phyloP scores from a whole-genome alignment of 2,888 invertebrate genomes.

The Melanargia galathea region DNA sequence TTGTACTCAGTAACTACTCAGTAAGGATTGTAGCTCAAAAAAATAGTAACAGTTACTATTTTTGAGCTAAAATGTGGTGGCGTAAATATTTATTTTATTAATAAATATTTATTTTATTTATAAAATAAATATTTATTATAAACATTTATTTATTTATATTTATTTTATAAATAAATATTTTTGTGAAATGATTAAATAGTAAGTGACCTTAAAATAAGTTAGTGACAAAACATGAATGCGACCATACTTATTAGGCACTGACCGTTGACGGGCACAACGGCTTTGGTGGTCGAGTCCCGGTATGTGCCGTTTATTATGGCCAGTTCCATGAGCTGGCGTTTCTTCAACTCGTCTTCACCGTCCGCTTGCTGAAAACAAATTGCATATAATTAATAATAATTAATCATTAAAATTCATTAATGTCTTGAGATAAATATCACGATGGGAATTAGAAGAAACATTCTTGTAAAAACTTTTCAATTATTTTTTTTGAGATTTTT shows the following conservation, averaged over 20 bases:
- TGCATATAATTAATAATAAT: not conserved
- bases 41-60: too few relatives aligned
- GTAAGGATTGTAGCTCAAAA: too few relatives aligned
- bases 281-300: slow-evolving; percentile 96
- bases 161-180: not conserved
- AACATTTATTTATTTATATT: too few relatives aligned
- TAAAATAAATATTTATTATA: not conserved
- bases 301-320: slow-evolving; percentile 99
- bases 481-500: too few relatives aligned
- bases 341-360: slow-evolving; percentile 99
- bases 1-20: too few relatives aligned
- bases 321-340: slow-evolving; percentile 99
- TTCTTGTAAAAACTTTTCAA: too few relatives aligned
- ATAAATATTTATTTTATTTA: not conserved
- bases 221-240: slow-evolving; percentile 79
- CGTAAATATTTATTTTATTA: not conserved
- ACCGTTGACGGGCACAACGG: slow-evolving; percentile 91
- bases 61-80: too few relatives aligned
- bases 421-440: too few relatives aligned
- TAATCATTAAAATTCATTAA: too few relatives aligned
- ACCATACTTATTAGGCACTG: slow-evolving; percentile 82
- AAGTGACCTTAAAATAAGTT: slow-evolving; percentile 48
- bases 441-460: too few relatives aligned
- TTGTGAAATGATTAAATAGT: not conserved
- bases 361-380: slow-evolving; percentile 92